Conservation (phyloP, 2,797 vertebrate species). For the Onychomys torridus region DNA sequence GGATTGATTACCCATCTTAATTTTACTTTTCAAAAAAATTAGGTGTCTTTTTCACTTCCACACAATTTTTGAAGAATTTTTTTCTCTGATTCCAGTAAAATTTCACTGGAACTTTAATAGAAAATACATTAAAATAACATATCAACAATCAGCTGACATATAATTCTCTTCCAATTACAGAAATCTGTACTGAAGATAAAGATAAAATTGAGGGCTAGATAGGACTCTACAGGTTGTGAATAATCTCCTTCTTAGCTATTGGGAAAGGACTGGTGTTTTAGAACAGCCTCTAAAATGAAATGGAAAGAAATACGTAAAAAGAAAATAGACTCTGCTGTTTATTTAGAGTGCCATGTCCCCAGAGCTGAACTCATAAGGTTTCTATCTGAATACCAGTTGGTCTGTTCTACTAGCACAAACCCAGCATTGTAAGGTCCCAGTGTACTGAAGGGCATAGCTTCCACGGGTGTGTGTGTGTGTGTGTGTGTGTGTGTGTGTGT, state of each 20-base stretch:
- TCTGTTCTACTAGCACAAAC: background rate
- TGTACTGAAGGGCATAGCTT: background rate
- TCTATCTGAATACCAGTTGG: background rate
- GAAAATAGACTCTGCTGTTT: constrained; percentile 38
- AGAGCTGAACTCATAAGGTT: background rate
- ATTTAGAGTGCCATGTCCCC: background rate
- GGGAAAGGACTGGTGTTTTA: background rate
- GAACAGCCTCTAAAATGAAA: constrained; percentile 24
- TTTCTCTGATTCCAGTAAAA: background rate
- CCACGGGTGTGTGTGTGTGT: background rate
- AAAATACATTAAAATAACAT: constrained; percentile 24
- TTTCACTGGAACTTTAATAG: background rate
- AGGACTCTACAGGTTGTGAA: background rate
- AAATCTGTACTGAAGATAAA: constrained; percentile 33
- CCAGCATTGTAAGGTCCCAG: background rate
- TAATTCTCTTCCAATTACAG: background rate
- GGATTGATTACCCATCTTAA: background rate
- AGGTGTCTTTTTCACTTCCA: background rate
- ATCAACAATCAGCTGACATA: background rate
- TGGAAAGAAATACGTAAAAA: constrained; percentile 21
- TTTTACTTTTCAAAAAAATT: constrained; percentile 20
- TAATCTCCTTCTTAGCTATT: constrained; percentile 34
- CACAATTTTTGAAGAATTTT: background rate
- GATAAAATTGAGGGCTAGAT: background rate
- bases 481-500: too few species aligned